Base-by-base conservation (phyloP, 1,140 invertebrate species). In the Schlechtendalia chinensis region DNA sequence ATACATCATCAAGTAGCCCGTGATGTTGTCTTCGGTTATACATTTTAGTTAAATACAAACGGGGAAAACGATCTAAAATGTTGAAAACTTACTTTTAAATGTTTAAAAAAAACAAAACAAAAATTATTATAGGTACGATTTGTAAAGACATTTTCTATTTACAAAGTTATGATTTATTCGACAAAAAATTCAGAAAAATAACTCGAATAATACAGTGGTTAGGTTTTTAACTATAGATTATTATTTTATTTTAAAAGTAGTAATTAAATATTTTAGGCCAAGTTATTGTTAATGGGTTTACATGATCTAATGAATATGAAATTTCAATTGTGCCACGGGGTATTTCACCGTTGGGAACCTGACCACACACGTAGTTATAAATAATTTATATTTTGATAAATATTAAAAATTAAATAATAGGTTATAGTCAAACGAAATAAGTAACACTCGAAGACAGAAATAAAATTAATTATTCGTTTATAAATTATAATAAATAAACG, bases 311-410 rank as follows among this genome's bases (percentile, higher is more conserved):
- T 32, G 29, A 32, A 32, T 63, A n/a, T 1, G 19, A n/a, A 19
- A 65, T 11, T 65, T 14, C 19, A 14, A 39, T 19, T 65, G 17
- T 39, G 29, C 61, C 61, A 39, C 29, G 12, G 61, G 61, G 29
- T 65, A 39, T 65, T 19, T n/a, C 53, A 54, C 53, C 17, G 4
- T 19, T 19, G 53, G 10, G 10, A 32, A 65, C 29, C 8, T 27
- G 61, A 10, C 29, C 61, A 32, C 61, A 65, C 61, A 39, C 61
- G 29, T n/a, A 39, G 61, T 65, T 4, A 65, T 32, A 32, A 4
- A 65, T 65, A 65, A 65, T 65, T 39, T 65, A 65, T n/a, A n/a
- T 29, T n/a, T 32, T 65, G 4, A 65, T 39, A n/a, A 65, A 65
- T 39, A 39, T 65, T 8, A 32, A 19, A 39, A 65, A 19, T 19